phyloP scores from a whole-genome alignment of 2,113 vertebrate genomes.

The Theristicus caerulescens region DNA sequence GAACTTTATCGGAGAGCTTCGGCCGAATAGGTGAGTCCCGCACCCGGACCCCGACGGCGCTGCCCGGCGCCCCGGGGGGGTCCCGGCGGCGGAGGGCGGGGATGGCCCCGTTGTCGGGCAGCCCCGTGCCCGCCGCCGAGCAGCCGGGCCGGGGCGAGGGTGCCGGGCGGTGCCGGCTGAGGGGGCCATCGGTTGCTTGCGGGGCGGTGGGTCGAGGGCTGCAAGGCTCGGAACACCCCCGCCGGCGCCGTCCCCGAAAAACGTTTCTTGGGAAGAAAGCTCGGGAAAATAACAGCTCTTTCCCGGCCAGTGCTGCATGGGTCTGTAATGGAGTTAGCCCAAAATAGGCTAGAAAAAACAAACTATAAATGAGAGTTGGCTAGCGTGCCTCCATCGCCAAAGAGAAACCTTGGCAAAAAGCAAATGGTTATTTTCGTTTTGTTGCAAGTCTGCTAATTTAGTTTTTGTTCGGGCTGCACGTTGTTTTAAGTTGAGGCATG shows the following conservation, averaged over 20 bases:
- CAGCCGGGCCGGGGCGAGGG: background rate
- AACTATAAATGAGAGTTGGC: background rate
- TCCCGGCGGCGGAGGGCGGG: background rate
- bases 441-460: background rate
- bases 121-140: background rate
- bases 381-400: background rate
- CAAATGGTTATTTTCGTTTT: background rate
- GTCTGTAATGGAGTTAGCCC: background rate
- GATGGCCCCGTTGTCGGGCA: background rate
- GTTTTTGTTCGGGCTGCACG: background rate
- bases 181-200: background rate
- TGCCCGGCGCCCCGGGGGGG: background rate
- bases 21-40: slow-evolving; percentile 87
- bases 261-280: background rate
- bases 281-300: background rate
- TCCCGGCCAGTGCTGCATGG: background rate
- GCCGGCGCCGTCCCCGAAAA: background rate
- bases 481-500: background rate
- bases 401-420: background rate
- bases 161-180: background rate
- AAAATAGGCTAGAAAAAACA: background rate
- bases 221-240: background rate
- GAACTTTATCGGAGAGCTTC: slow-evolving; percentile 99
- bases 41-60: background rate
- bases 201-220: background rate